Conservation (phyloP, 2,888 invertebrate species). For the Congeria kusceri region DNA sequence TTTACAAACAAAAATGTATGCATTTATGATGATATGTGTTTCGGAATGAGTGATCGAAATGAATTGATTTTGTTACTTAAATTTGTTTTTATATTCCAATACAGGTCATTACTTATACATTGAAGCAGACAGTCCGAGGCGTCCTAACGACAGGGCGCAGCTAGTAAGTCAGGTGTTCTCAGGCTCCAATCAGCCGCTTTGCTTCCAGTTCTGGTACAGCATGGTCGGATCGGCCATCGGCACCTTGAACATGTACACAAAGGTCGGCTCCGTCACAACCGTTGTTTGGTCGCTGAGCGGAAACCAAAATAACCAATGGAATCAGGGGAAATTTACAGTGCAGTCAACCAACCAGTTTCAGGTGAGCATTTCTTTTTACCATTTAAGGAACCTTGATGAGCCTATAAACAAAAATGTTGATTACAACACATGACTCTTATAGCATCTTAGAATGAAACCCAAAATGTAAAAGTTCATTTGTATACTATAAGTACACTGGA, state of each 20-base stretch:
- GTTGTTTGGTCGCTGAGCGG: slow-evolving; percentile 72
- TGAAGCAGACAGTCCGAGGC: slow-evolving; percentile 74
- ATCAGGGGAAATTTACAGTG: slow-evolving; percentile 66
- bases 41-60: no score
- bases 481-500: no score
- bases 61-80: no score
- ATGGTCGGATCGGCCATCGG: slow-evolving; percentile 79
- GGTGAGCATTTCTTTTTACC: not conserved
- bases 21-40: no score
- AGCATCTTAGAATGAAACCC: no score
- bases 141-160: slow-evolving; percentile 73
- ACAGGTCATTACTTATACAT: slow-evolving; percentile 79
- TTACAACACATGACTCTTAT: no score
- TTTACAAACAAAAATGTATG: no score
- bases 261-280: slow-evolving; percentile 36
- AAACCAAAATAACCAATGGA: slow-evolving; percentile 68
- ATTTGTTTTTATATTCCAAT: slow-evolving; percentile 1
- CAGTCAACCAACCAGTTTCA: slow-evolving; percentile 21
- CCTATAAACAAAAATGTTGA: no score
- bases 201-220: slow-evolving; percentile 81
- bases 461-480: no score
- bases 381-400: not conserved
- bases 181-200: slow-evolving; percentile 35
- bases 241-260: slow-evolving; percentile 70
- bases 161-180: slow-evolving; percentile 71